These are phyloP conservation scores for Antheraea yamamai DNA, from an alignment of 2,888 invertebrate species.

Conservation along the genomic window DNA sequence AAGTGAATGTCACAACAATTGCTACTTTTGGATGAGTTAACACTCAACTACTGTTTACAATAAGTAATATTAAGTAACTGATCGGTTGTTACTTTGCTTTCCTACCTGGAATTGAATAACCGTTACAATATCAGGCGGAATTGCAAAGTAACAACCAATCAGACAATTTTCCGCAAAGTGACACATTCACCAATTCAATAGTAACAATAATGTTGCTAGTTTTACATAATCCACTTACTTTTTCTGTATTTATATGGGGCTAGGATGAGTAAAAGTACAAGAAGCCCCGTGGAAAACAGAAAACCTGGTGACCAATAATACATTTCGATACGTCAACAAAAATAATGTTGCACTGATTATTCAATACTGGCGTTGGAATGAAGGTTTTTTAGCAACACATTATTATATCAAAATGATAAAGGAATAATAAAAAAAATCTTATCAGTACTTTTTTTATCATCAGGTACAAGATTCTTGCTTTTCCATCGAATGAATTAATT, in stretches of 20 bases:
- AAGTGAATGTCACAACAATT: too few species aligned
- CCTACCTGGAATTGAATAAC: too few species aligned
- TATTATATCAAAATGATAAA: slow-evolving; percentile 17
- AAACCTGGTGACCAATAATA: slow-evolving; percentile 39
- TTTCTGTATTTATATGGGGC: slow-evolving; percentile 35
- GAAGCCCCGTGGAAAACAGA: slow-evolving; percentile 41
- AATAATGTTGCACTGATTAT: slow-evolving; percentile 6
- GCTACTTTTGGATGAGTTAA: too few species aligned
- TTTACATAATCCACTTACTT: neutral
- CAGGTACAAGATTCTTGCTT: neutral
- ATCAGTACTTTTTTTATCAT: slow-evolving; percentile 2
- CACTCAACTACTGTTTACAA: too few species aligned
- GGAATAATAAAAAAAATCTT: slow-evolving; percentile 19
- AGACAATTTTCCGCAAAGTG: too few species aligned
- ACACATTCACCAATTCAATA: too few species aligned
- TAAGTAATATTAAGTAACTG: too few species aligned
- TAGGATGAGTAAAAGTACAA: slow-evolving; percentile 37
- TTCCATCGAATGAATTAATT: neutral
- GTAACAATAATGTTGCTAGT: neutral
- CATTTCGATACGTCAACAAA: slow-evolving; percentile 13
- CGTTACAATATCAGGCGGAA: too few species aligned
- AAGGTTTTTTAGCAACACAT: neutral
- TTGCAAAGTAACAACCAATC: too few species aligned
- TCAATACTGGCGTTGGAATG: slow-evolving; percentile 5
- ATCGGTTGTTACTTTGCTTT: too few species aligned